A percentile compares a stretch with the other conserved stretches of the same genome.
Conservation (phyloP, 2,888 invertebrate species). For the Platerodrilus igneus region DNA sequence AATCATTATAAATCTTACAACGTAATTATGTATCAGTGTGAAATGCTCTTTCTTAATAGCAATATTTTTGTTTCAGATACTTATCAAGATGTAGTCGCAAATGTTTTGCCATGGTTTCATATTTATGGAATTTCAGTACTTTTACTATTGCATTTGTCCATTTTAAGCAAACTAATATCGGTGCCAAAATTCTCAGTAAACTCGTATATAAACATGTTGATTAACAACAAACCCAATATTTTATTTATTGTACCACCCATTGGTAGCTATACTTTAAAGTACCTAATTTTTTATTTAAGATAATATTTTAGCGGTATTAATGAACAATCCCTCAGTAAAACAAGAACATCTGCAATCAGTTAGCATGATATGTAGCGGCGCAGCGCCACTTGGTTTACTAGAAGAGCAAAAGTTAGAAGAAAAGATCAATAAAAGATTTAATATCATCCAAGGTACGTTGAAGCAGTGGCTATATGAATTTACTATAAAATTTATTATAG, state of each 20-base stretch:
- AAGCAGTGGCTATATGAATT: no score
- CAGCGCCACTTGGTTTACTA: constrained; percentile 47
- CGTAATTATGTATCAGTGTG: no score
- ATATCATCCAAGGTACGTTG: constrained; percentile 32
- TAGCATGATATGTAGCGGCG: constrained; percentile 48
- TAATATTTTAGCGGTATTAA: constrained; percentile 27
- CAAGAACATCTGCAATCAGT: constrained; percentile 48
- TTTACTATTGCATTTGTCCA: constrained; percentile 42
- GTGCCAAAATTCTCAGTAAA: constrained; percentile 39
- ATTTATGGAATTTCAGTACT: constrained; percentile 51
- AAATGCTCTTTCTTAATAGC: no score
- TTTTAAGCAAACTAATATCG: constrained; percentile 47
- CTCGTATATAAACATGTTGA: constrained; percentile 27
- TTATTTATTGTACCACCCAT: constrained; percentile 54
- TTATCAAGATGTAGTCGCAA: constrained; percentile 40
- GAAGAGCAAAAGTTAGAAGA: constrained; percentile 38
- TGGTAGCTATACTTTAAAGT: constrained; percentile 36
- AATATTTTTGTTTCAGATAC: constrained; percentile 50
- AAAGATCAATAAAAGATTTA: constrained; percentile 30
- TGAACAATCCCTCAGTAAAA: constrained; percentile 43
- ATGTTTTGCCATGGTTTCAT: constrained; percentile 51
- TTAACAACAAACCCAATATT: constrained; percentile 28
- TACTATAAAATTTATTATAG: no score
- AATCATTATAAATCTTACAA: no score
- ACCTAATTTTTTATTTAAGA: constrained; percentile 5